phyloP scores from a whole-genome alignment of 64 coral and sea anemone species.

The Trachythela sp. region DNA sequence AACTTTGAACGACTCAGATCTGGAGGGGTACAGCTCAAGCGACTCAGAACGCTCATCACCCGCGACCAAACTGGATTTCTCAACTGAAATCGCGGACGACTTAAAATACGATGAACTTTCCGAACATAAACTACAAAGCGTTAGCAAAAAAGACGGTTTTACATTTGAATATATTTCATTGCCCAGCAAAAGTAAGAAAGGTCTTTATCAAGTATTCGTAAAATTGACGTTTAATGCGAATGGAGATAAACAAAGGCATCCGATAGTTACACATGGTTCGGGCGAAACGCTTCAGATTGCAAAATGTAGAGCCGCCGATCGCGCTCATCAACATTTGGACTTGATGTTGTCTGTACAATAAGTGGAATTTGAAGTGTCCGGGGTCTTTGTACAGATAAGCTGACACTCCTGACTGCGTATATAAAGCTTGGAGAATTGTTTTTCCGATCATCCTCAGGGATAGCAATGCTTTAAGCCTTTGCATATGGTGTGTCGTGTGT shows the following conservation, averaged over 20 bases:
- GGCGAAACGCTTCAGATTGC: not conserved
- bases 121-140: not conserved
- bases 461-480: no score
- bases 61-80: not conserved
- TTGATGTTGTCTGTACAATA: not conserved
- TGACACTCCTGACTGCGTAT: no score
- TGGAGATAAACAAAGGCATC: not conserved
- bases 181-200: not conserved
- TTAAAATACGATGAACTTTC: not conserved
- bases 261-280: not conserved
- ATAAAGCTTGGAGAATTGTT: no score
- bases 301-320: not conserved
- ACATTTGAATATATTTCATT: not conserved
- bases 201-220: not conserved
- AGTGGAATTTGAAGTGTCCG: not conserved
- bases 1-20: not conserved
- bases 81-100: not conserved
- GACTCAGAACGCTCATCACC: not conserved
- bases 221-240: not conserved
- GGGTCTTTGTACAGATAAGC: no score
- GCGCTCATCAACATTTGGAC: not conserved
- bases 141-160: not conserved
- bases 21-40: not conserved
- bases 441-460: no score
- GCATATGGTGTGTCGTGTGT: no score